These are phyloP conservation scores for Meles meles DNA, from an alignment of 2,113 vertebrate genomes.

Conservation along the genomic window DNA sequence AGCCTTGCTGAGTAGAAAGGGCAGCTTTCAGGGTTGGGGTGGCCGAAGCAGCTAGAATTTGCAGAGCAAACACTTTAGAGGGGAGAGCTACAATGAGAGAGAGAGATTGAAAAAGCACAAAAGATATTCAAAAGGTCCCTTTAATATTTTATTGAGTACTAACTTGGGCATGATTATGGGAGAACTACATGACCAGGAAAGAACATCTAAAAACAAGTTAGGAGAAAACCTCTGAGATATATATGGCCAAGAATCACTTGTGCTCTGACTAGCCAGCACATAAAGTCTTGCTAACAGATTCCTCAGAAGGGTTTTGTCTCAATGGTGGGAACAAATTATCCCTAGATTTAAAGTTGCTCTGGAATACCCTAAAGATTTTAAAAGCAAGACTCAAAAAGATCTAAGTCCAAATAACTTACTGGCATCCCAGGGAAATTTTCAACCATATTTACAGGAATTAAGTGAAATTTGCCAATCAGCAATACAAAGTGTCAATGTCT, in stretches of 20 bases:
- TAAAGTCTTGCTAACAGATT: not conserved
- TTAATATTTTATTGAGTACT: not conserved
- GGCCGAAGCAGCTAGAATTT: not conserved
- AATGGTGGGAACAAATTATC: not conserved
- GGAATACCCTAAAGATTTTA: not conserved
- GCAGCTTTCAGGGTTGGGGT: not conserved
- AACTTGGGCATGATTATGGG: not conserved
- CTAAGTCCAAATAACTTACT: not conserved
- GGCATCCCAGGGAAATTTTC: not conserved
- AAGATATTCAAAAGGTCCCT: not conserved
- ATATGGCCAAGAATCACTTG: not conserved
- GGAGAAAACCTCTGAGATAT: not conserved
- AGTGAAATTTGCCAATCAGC: not conserved
- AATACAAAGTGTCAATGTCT: not conserved
- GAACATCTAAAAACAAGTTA: not conserved
- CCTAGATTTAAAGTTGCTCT: not conserved
- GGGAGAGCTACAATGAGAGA: not conserved
- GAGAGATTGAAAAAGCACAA: not conserved
- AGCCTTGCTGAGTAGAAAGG: not conserved
- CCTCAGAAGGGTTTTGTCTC: not conserved
- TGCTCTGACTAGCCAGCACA: not conserved
- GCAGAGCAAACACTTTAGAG: not conserved
- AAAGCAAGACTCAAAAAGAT: not conserved
- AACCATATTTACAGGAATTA: not conserved
- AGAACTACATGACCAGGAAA: not conserved